phyloP scores from a whole-genome alignment of 2,888 invertebrate species.

The Mythimna loreyi region DNA sequence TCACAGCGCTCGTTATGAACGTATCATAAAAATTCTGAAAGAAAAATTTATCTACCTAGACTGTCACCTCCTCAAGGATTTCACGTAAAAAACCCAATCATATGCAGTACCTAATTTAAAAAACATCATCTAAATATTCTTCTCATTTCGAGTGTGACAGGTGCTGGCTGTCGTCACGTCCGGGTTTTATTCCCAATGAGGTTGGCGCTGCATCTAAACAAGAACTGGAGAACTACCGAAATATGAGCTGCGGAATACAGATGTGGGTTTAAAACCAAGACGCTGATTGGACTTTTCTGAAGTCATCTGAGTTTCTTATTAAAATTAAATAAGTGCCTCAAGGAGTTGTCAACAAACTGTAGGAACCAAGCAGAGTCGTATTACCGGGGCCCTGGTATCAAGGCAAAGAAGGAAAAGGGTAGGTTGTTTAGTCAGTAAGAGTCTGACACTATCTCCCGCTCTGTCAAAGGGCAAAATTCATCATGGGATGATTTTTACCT shows the following conservation, averaged over 20 bases:
- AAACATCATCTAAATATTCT: slow-evolving; percentile 21
- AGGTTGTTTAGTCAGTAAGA: too few species aligned
- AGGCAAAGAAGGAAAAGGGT: too few species aligned
- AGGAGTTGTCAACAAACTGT: too few species aligned
- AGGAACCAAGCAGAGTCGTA: too few species aligned
- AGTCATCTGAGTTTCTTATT: background rate
- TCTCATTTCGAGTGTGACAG: slow-evolving; percentile 52
- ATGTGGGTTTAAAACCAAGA: slow-evolving; percentile 44
- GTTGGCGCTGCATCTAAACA: slow-evolving; percentile 56
- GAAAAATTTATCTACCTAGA: too few species aligned
- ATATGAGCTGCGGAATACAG: slow-evolving; percentile 69
- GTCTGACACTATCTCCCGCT: too few species aligned
- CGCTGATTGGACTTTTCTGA: slow-evolving; percentile 27
- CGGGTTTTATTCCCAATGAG: slow-evolving; percentile 68
- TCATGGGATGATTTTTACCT: too few species aligned
- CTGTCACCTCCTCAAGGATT: background rate
- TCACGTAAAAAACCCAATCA: background rate
- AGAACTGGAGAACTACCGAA: slow-evolving; percentile 61
- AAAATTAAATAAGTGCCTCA: too few species aligned
- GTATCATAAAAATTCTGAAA: too few species aligned
- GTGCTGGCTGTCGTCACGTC: slow-evolving; percentile 65
- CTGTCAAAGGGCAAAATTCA: too few species aligned
- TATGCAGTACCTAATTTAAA: slow-evolving; percentile 11
- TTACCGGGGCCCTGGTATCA: too few species aligned
- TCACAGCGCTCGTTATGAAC: too few species aligned